phyloP scores from a whole-genome alignment of 2,888 invertebrate genomes.

The Branchellion lobata region DNA sequence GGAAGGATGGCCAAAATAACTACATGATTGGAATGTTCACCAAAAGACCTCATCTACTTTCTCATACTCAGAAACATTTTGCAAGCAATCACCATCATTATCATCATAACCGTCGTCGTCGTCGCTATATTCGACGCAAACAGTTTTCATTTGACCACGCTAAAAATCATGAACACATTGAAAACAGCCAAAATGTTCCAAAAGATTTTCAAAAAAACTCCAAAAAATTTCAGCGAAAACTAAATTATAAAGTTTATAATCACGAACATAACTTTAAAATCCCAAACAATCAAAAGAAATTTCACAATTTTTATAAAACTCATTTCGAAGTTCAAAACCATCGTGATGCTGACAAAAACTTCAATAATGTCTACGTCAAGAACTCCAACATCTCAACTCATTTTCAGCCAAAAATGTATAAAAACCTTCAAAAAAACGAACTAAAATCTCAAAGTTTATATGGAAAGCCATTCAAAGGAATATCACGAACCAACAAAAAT shows the following conservation, averaged over 20 bases:
- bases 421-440: background rate
- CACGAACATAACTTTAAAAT: too few relatives aligned
- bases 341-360: background rate
- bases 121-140: background rate
- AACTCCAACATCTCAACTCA: background rate
- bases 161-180: background rate
- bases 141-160: background rate
- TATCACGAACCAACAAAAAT: too few relatives aligned
- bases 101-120: background rate
- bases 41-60: background rate
- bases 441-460: background rate
- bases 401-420: background rate
- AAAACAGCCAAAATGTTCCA: background rate
- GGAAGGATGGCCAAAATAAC: slow-evolving; percentile 6
- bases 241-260: too few relatives aligned
- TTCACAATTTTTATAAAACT: too few relatives aligned
- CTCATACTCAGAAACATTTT: background rate
- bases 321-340: too few relatives aligned
- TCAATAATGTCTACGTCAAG: background rate
- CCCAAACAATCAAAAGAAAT: too few relatives aligned
- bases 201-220: background rate
- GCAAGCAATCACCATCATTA: background rate
- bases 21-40: slow-evolving; percentile 30
- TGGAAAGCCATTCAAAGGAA: too few relatives aligned
- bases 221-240: too few relatives aligned